Conservation (phyloP, 2,113 vertebrate species). For the Onychostruthus taczanowskii region DNA sequence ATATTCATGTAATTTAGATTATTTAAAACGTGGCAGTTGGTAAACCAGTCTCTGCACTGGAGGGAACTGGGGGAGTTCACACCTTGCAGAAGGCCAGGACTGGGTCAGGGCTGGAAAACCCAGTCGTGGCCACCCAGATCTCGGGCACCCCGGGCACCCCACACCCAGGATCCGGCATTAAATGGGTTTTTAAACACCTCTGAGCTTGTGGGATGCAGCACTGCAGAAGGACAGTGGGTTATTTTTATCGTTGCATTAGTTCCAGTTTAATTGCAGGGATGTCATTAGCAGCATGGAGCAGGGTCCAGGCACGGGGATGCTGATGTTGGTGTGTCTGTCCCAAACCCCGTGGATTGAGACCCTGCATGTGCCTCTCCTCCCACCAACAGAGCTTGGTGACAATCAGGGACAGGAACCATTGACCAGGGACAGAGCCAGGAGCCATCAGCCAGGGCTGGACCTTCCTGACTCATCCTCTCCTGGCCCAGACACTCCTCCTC, state of each 20-base stretch:
- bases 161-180: accelerated
- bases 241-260: background rate
- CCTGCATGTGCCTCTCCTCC: background rate
- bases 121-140: accelerated
- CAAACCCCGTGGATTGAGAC: accelerated
- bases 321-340: background rate
- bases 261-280: background rate
- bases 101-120: background rate
- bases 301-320: background rate
- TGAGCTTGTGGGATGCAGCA: background rate
- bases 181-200: constrained; percentile 5
- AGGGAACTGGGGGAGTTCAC: background rate
- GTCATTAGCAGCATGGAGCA: background rate
- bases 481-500: accelerated
- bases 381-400: background rate
- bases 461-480: accelerated
- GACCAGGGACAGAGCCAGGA: background rate
- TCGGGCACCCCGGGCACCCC: background rate
- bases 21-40: background rate
- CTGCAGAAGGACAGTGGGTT: background rate
- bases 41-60: background rate
- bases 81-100: background rate
- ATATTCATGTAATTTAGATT: background rate
- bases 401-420: background rate
- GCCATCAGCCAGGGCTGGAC: accelerated